Percentiles rank a stretch among this genome's conserved stretches.
phyloP scores from a whole-genome alignment of 2,888 invertebrate genomes.

The Dicyrtomina minuta region DNA sequence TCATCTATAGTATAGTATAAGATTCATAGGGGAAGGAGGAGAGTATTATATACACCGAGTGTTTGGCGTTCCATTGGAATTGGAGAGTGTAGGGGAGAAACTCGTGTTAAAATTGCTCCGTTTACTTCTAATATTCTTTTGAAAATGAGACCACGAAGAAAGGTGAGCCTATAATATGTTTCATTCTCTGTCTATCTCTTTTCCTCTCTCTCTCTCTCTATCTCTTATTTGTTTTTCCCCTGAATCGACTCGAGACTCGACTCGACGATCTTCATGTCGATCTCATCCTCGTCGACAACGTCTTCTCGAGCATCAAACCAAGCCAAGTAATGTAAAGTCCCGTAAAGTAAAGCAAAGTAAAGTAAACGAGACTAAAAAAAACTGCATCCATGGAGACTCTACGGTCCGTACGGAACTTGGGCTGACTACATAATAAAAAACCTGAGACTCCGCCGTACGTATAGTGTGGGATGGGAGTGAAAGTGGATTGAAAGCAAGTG shows the following conservation, averaged over 20 bases:
- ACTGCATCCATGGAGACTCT: no score
- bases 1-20: background rate
- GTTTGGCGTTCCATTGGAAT: no score
- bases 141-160: slow-evolving; percentile 48
- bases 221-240: slow-evolving; percentile 2
- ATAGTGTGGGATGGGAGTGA: slow-evolving; percentile 7
- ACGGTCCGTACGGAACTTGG: no score
- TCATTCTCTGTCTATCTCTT: background rate
- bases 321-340: no score
- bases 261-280: background rate
- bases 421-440: no score
- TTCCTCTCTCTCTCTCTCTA: background rate
- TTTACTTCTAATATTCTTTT: slow-evolving; percentile 13
- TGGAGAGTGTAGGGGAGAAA: slow-evolving; percentile 2
- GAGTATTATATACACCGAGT: no score
- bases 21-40: background rate
- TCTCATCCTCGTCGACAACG: no score
- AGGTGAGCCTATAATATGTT: slow-evolving; percentile 40
- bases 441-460: no score
- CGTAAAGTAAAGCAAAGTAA: no score
- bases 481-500: background rate
- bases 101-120: slow-evolving; percentile 16
- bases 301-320: no score
- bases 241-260: background rate
- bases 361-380: no score